Percentiles rank a stretch among this genome's conserved stretches.
phyloP scores from a whole-genome alignment of 1,140 invertebrate species.

The Lepidurus apus region DNA sequence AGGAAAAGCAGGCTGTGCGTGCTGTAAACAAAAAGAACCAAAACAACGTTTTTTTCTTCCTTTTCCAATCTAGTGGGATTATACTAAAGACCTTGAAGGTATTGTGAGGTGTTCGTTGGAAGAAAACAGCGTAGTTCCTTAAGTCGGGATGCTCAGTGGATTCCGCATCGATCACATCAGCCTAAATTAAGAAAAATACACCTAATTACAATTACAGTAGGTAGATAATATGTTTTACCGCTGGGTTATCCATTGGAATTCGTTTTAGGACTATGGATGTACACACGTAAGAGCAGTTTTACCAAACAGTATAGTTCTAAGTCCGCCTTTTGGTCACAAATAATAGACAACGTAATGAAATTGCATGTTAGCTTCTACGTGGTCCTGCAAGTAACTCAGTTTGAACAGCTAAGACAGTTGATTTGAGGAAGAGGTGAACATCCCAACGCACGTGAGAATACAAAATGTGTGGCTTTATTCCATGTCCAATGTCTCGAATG shows the following conservation, averaged over 20 bases:
- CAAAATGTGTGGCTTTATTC: too few relatives aligned
- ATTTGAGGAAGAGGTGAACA: too few relatives aligned
- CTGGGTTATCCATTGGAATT: conserved; percentile 5
- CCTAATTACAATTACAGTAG: not conserved
- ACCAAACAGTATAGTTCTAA: not conserved
- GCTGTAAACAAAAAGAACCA: not conserved
- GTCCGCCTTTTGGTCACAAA: too few relatives aligned
- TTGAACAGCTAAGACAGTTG: too few relatives aligned
- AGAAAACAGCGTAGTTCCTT: conserved; percentile 14
- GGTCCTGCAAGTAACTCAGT: too few relatives aligned
- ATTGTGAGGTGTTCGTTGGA: conserved; percentile 21
- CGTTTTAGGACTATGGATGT: not conserved
- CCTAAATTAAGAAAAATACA: not conserved
- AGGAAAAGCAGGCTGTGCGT: not conserved
- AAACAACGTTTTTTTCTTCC: not conserved
- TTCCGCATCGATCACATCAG: not conserved
- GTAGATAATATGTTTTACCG: not conserved
- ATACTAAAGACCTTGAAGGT: conserved; percentile 19
- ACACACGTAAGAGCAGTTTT: not conserved
- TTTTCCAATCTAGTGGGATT: not conserved
- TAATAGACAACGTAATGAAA: too few relatives aligned
- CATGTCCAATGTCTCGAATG: too few relatives aligned
- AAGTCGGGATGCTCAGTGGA: not conserved
- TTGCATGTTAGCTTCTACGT: too few relatives aligned
- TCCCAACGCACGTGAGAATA: too few relatives aligned